These are phyloP conservation scores for Cryptotermes secundus DNA, from an alignment of 1,140 invertebrate species.

Conservation along the genomic window DNA sequence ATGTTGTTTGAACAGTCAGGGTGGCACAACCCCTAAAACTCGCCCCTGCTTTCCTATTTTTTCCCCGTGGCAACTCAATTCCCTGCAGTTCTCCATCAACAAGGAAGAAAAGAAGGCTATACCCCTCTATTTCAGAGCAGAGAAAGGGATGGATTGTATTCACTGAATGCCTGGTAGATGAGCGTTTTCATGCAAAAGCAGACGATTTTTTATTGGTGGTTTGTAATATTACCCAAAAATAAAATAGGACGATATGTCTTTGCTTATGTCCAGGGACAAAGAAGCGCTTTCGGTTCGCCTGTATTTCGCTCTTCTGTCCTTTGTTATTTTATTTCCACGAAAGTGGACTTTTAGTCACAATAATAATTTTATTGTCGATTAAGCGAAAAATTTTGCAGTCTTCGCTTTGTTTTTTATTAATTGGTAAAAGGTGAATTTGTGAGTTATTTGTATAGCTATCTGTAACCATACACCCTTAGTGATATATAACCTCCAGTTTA, in stretches of 20 bases:
- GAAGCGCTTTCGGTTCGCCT: not conserved
- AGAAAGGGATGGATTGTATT: not conserved
- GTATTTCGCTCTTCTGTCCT: not conserved
- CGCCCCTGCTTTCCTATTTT: not conserved
- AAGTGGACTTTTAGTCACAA: not conserved
- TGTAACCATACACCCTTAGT: no score
- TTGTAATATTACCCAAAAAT: not conserved
- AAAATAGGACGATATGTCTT: not conserved
- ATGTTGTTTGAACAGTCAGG: not conserved
- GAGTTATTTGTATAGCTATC: no score
- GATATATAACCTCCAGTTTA: no score
- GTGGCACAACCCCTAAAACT: not conserved
- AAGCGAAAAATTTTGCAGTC: not conserved
- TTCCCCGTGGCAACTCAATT: not conserved
- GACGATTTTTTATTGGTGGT: not conserved
- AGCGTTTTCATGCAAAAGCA: not conserved
- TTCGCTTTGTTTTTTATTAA: no score
- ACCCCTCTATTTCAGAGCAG: no score
- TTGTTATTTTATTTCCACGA: not conserved
- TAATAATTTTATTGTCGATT: not conserved
- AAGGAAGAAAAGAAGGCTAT: not conserved
- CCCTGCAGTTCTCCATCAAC: not conserved
- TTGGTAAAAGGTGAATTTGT: no score
- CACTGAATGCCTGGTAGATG: no score
- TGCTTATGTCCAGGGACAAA: not conserved